Percentiles rank a stretch among this genome's conserved stretches.
phyloP scores from a whole-genome alignment of 2,797 vertebrate genomes.

The Syngnathus acus region DNA sequence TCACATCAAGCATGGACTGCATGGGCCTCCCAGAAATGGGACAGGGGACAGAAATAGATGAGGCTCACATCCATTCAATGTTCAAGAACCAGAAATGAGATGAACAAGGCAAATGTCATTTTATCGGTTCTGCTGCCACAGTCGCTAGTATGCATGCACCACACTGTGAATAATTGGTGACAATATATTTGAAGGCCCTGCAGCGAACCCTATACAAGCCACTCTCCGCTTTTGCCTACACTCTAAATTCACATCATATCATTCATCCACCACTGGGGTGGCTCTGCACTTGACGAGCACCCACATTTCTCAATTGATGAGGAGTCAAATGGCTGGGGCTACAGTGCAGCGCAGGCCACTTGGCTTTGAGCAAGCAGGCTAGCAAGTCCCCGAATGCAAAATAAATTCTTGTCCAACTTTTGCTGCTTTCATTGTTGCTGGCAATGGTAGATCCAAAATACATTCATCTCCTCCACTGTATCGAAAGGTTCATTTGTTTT shows the following conservation, averaged over 20 bases:
- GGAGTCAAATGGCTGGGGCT: conserved; percentile 35
- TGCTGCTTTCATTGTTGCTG: conserved; percentile 16
- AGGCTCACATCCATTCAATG: conserved; percentile 20
- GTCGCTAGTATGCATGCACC: conserved; percentile 21
- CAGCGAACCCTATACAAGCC: conserved; percentile 6
- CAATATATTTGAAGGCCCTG: conserved; percentile 29
- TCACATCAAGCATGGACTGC: conserved; percentile 4
- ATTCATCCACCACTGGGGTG: conserved; percentile 36
- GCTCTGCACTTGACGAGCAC: conserved; percentile 19
- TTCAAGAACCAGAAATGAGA: conserved; percentile 14
- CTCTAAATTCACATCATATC: conserved; percentile 40
- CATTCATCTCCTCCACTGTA: conserved; percentile 8
- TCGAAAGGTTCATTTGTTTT: not conserved
- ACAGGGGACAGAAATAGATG: conserved; percentile 19
- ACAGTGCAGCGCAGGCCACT: conserved; percentile 18
- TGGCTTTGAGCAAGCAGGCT: conserved; percentile 14
- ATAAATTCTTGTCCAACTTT: conserved; percentile 11
- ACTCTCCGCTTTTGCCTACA: conserved; percentile 2
- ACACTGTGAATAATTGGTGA: conserved; percentile 54
- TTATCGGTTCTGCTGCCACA: conserved; percentile 24
- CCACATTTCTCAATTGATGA: conserved; percentile 42
- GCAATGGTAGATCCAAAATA: conserved; percentile 5
- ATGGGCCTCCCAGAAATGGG: conserved; percentile 3
- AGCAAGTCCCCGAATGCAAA: not conserved
- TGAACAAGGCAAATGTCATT: conserved; percentile 29